phyloP scores from a whole-genome alignment of 2,797 vertebrate genomes.

The Neosalanx taihuensis region DNA sequence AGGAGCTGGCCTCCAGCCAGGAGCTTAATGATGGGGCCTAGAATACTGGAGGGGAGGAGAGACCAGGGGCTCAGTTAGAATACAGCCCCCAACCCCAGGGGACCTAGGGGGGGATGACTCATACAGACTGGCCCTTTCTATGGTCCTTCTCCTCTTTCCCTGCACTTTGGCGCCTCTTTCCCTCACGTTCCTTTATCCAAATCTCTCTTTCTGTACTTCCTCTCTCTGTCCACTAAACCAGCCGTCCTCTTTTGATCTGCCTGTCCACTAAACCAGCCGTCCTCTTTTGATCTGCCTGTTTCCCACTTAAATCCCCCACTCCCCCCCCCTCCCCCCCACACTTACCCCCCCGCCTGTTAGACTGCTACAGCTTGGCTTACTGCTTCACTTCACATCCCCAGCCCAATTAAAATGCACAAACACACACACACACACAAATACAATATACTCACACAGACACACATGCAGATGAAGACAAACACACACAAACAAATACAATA shows the following conservation, averaged over 20 bases:
- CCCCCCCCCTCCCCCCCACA: conserved; percentile 48
- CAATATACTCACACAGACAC: no score
- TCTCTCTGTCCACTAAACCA: not conserved
- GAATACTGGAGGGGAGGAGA: conserved; percentile 89
- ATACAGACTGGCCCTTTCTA: conserved; percentile 44
- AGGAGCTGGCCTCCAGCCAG: conserved; percentile 96
- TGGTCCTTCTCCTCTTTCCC: conserved; percentile 7
- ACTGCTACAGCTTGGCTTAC: conserved; percentile 75
- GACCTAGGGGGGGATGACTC: conserved; percentile 75
- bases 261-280: not conserved
- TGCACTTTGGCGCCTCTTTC: conserved; percentile 14
- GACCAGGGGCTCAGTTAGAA: conserved; percentile 94
- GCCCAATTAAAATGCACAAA: conserved; percentile 79
- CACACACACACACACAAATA: no score
- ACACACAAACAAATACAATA: not conserved
- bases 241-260: not conserved
- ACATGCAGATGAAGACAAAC: no score
- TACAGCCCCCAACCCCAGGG: conserved; percentile 79
- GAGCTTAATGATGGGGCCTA: conserved; percentile 98
- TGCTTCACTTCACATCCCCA: conserved; percentile 82
- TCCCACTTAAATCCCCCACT: conserved; percentile 51
- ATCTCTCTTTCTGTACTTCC: not conserved
- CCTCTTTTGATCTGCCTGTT: not conserved
- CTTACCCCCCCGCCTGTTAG: conserved; percentile 42
- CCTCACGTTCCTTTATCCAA: conserved; percentile 7